A percentile compares a stretch with the other conserved stretches of the same genome.
phyloP scores from a whole-genome alignment of 2,888 invertebrate genomes.

The Drosophila greeni region DNA sequence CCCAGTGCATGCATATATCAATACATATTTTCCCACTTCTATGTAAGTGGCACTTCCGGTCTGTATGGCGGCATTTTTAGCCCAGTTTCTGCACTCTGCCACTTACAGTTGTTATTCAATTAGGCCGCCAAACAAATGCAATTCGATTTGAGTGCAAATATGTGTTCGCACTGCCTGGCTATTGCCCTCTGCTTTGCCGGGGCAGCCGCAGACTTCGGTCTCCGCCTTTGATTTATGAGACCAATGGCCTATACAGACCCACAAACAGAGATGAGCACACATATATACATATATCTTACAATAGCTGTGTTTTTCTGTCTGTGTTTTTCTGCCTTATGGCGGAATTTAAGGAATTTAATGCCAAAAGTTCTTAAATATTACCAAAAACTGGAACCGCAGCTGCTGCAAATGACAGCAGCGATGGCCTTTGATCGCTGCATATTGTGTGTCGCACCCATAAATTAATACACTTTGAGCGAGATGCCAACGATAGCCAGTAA shows the following conservation, averaged over 20 bases:
- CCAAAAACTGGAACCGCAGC: slow-evolving; percentile 3
- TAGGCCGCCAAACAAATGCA: slow-evolving; percentile 58
- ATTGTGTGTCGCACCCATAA: slow-evolving; percentile 45
- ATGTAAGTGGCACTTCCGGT: slow-evolving; percentile 36
- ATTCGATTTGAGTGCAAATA: slow-evolving; percentile 72
- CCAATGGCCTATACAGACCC: slow-evolving; percentile 36
- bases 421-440: slow-evolving; percentile 30
- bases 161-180: slow-evolving; percentile 53
- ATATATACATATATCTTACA: slow-evolving; percentile 7
- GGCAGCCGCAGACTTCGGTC: slow-evolving; percentile 40
- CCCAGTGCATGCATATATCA: not conserved
- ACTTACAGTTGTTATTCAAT: slow-evolving; percentile 60
- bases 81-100: slow-evolving; percentile 22
- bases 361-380: not conserved
- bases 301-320: not conserved
- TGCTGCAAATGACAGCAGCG: slow-evolving; percentile 40
- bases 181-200: slow-evolving; percentile 23
- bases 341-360: slow-evolving; percentile 9
- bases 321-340: slow-evolving; percentile 5
- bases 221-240: slow-evolving; percentile 48
- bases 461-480: slow-evolving; percentile 57
- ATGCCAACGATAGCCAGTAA: slow-evolving; percentile 54
- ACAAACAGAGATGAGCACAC: slow-evolving; percentile 15
- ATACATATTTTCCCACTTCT: slow-evolving; percentile 5
- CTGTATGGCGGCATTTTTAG: slow-evolving; percentile 30